Base-by-base conservation (phyloP, 2,113 vertebrate species). In the Xiphophorus maculatus region DNA sequence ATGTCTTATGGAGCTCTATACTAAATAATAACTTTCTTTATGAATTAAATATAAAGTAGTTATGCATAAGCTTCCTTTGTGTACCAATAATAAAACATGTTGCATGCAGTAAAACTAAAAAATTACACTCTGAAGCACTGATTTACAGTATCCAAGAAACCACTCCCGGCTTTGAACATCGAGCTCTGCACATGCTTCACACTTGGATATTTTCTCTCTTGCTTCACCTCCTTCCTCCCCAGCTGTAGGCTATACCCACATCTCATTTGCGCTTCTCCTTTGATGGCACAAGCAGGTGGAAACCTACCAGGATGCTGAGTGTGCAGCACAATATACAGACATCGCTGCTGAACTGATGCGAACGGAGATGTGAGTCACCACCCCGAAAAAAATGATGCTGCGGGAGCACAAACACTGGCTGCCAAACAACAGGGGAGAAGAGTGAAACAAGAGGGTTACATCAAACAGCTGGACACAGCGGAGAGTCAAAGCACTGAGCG, bases 201-300 rank as follows among this genome's bases (percentile, higher is more conserved):
- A n/a, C 79, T 82, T 76, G 67, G 27, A 78, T 73, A 71, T 81
- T 80, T 80, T 72, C 58, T 63, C 79, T 73, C 69, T 72, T 69
- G 22, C 27, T 74, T 87, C 73, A 54, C 81, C 85, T 79, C 79
- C 88, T 76, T 79, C 71, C 76, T 79, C 73, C 79, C 71, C 86
- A 73, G 68, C 67, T 74, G 71, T 60, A 83, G 79, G 74, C 88
- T 87, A 77, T 58, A 73, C 83, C 88, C 84, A 88, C 89, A 72
- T 83, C 76, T 84, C 89, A 82, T 30, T 80, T 82, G 83, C 71
- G 84, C 78, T 54, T 80, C 69, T 80, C 65, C 80, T 88, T 85
- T 87, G 86, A 84, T 87, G 82, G 85, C 51, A 30, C 79, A 81
- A 85, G 83, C 85, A 87, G 88, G 85, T 86, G 84, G 89, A 83